Conservation (phyloP, 1,140 invertebrate species). For the Nephila pilipes region DNA sequence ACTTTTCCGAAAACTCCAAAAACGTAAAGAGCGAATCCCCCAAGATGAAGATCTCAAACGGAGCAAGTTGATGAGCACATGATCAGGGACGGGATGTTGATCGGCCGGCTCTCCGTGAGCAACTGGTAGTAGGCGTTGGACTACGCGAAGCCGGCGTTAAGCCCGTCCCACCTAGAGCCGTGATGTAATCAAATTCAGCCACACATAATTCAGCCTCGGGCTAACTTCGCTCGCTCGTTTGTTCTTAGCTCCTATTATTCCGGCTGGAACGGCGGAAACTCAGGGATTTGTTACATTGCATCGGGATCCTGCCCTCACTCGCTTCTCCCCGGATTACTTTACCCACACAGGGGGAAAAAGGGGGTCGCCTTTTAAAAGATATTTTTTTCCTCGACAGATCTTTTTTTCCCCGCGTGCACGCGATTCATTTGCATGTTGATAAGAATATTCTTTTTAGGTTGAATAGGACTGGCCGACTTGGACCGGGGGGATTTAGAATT, state of each 20-base stretch:
- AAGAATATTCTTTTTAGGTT: conserved; percentile 42
- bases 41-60: conserved; percentile 6
- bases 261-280: conserved; percentile 48
- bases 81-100: conserved; percentile 49
- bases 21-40: not conserved
- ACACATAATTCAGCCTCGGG: conserved; percentile 72
- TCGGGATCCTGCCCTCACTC: conserved; percentile 5
- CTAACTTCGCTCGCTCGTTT: conserved; percentile 59
- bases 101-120: conserved; percentile 53
- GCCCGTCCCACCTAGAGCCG: conserved; percentile 56
- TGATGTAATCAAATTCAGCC: conserved; percentile 73
- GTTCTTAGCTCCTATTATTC: conserved; percentile 66
- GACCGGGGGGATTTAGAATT: not conserved
- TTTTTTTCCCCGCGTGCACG: not conserved
- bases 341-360: not conserved
- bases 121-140: conserved; percentile 74
- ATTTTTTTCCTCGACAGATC: not conserved
- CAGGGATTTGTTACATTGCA: conserved; percentile 61
- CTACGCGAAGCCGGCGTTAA: conserved; percentile 41
- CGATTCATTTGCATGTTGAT: conserved; percentile 58
- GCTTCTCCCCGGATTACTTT: conserved; percentile 13
- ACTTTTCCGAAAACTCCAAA: conserved; percentile 4
- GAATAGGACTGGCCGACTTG: not conserved
- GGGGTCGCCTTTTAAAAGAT: conserved; percentile 8
- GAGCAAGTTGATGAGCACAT: not conserved